These are phyloP conservation scores for Platyscapa corneri DNA, from an alignment of 1,140 invertebrate species.

Conservation along the genomic window DNA sequence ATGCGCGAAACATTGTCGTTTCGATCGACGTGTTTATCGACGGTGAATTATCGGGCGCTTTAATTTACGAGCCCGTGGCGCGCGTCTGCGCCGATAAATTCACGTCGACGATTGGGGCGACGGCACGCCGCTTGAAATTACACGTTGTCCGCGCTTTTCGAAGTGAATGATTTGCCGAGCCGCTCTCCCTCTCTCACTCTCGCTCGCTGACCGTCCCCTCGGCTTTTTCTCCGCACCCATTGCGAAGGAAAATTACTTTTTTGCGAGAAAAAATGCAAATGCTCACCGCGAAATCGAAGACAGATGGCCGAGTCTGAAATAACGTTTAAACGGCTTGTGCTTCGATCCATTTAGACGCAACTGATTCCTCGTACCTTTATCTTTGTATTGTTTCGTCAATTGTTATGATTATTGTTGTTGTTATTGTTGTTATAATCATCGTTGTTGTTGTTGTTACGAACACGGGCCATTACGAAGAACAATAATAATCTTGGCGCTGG, in stretches of 20 bases:
- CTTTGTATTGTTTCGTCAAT: not conserved
- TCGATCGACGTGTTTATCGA: slow-evolving; percentile 31
- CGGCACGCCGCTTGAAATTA: slow-evolving; percentile 38
- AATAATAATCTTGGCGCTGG: too few species aligned
- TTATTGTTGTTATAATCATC: too few species aligned
- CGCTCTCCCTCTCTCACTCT: not conserved
- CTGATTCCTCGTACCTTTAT: not conserved
- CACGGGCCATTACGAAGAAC: too few species aligned
- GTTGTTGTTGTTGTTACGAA: too few species aligned
- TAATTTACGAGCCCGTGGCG: slow-evolving; percentile 40
- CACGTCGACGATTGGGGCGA: not conserved
- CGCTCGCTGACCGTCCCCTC: not conserved
- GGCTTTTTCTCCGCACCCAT: not conserved
- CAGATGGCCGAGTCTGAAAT: not conserved
- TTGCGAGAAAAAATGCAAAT: not conserved
- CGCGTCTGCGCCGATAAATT: slow-evolving; percentile 40
- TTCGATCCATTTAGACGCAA: not conserved
- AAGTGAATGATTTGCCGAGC: not conserved
- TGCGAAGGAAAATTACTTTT: not conserved
- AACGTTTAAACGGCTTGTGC: not conserved
- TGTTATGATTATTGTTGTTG: too few species aligned
- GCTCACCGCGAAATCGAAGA: not conserved
- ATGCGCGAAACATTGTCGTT: not conserved
- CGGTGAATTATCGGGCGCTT: slow-evolving; percentile 43
- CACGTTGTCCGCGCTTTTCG: slow-evolving; percentile 30